phyloP scores from a whole-genome alignment of 1,140 invertebrate species.

The Papilio glaucus region DNA sequence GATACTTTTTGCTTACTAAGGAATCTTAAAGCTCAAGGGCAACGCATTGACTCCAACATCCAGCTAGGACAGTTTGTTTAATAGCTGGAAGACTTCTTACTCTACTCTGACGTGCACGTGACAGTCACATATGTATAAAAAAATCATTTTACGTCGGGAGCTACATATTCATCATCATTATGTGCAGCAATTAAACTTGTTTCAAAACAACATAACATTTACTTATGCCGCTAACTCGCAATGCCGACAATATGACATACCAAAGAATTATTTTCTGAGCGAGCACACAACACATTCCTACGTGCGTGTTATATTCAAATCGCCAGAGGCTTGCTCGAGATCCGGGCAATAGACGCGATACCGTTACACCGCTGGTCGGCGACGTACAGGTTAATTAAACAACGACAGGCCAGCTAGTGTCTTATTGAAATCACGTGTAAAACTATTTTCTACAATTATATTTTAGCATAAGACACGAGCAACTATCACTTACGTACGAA shows the following conservation, averaged over 20 bases:
- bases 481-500: too few species aligned
- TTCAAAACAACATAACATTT: background rate
- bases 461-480: too few species aligned
- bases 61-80: background rate
- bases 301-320: conserved; percentile 76
- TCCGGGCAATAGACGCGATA: conserved; percentile 71
- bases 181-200: too few species aligned
- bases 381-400: background rate
- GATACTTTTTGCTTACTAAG: conserved; percentile 14
- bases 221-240: background rate
- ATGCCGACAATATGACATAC: conserved; percentile 36
- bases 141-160: too few species aligned
- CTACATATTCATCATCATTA: too few species aligned
- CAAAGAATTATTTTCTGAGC: conserved; percentile 49
- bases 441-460: too few species aligned
- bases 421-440: too few species aligned
- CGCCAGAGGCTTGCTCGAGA: conserved; percentile 62
- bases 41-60: background rate
- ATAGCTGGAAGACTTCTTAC: background rate
- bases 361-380: conserved; percentile 49
- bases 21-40: background rate
- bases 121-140: conserved; percentile 1
- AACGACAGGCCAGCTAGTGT: background rate
- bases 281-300: conserved; percentile 34
- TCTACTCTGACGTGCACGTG: conserved; percentile 2